Conservation (phyloP, 2,797 vertebrate species). For the Hipposideros larvatus region DNA sequence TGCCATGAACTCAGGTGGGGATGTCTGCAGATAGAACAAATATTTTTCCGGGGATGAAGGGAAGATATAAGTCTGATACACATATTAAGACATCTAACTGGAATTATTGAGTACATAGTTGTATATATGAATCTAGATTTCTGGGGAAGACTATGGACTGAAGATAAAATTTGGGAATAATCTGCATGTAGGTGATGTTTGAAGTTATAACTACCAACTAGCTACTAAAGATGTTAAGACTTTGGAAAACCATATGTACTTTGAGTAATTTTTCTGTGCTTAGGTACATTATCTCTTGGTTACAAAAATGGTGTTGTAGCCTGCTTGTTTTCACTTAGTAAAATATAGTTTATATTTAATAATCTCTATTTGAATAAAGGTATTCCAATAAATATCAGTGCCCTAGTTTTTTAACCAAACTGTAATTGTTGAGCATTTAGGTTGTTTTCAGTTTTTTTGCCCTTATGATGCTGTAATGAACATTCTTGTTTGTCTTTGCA, state of each 20-base stretch:
- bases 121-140: background rate
- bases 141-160: background rate
- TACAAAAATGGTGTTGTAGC: background rate
- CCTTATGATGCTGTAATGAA: background rate
- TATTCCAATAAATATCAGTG: background rate
- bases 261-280: constrained; percentile 51
- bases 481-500: background rate
- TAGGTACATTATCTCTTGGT: background rate
- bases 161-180: constrained; percentile 14
- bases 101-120: background rate
- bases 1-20: background rate
- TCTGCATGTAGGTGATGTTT: background rate
- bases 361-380: background rate
- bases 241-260: background rate
- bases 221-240: constrained; percentile 25
- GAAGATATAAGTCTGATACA: background rate
- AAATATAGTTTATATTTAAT: constrained; percentile 19
- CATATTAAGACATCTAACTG: background rate
- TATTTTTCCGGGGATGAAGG: background rate
- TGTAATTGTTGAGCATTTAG: background rate
- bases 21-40: background rate
- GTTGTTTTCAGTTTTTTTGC: constrained; percentile 1
- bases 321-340: background rate
- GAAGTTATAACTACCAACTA: background rate
- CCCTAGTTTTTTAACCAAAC: background rate